Percentiles rank a stretch among this genome's conserved stretches.
Evolutionary conservation across 2,888 invertebrate genomes (phyloP).

Genomic region (Stenichneumon culpator): DNA sequence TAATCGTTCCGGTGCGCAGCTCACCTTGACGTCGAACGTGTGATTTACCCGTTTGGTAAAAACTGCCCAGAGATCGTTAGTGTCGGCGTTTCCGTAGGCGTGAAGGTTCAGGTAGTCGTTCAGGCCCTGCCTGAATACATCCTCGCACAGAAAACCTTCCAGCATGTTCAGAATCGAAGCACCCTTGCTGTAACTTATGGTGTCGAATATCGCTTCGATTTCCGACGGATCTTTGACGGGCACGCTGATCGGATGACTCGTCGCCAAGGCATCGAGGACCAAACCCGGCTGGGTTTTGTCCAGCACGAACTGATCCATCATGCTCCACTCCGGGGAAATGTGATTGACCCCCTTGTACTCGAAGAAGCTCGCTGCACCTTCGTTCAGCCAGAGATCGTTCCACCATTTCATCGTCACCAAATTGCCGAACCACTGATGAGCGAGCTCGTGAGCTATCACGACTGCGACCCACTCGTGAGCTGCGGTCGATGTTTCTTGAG

Average conservation of each 20-base stretch:
- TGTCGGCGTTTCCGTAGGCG: conserved; percentile 91
- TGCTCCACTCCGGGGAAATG: conserved; percentile 89
- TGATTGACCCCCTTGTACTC: conserved; percentile 91
- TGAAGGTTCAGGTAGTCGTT: conserved; percentile 90
- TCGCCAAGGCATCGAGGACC: conserved; percentile 89
- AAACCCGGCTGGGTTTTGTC: conserved; percentile 90
- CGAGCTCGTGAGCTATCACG: conserved; percentile 90
- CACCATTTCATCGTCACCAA: conserved; percentile 98
- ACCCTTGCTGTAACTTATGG: conserved; percentile 92
- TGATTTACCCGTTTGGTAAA: conserved; percentile 89
- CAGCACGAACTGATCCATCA: conserved; percentile 90
- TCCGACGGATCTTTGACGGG: conserved; percentile 89
- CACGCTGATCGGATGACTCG: conserved; percentile 90
- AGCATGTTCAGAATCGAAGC: conserved; percentile 91
- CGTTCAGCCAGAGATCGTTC: conserved; percentile 96
- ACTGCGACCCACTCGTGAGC: conserved; percentile 90
- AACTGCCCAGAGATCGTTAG: conserved; percentile 93
- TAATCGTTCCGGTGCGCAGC: not conserved
- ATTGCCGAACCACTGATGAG: conserved; percentile 96
- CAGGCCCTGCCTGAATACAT: conserved; percentile 88
- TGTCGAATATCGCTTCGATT: conserved; percentile 91
- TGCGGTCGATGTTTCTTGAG: conserved; percentile 88
- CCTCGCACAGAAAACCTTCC: conserved; percentile 89
- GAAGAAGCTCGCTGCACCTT: conserved; percentile 94
- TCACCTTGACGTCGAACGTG: conserved; percentile 88